Evolutionary conservation across 2,113 vertebrate genomes (phyloP).

Genomic region (Thamnaconus septentrionalis): DNA sequence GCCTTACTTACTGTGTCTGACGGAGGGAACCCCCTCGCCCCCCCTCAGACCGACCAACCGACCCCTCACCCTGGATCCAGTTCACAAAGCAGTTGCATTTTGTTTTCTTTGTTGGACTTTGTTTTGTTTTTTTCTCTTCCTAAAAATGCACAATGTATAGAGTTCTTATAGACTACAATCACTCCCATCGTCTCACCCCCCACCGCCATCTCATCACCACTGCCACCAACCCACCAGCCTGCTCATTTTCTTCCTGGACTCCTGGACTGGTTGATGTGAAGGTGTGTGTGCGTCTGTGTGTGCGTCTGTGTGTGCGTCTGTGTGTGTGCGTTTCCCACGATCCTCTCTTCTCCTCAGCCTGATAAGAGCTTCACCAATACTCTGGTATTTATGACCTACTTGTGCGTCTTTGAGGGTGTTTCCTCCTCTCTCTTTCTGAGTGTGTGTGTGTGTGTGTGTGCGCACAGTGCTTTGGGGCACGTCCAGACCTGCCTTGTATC

Average conservation of each 20-base stretch:
- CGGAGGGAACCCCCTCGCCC: slow-evolving; percentile 69
- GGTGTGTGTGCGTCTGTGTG: slow-evolving; percentile 28
- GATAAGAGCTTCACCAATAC: slow-evolving; percentile 52
- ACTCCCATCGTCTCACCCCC: slow-evolving; percentile 26
- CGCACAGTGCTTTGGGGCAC: slow-evolving; percentile 34
- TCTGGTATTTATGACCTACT: slow-evolving; percentile 62
- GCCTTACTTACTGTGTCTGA: slow-evolving; percentile 77
- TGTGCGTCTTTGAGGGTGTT: slow-evolving; percentile 52
- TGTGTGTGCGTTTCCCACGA: slow-evolving; percentile 18
- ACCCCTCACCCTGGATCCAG: slow-evolving; percentile 43
- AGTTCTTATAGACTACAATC: slow-evolving; percentile 39
- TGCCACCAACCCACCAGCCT: too few species aligned
- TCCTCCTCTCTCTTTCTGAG: slow-evolving; percentile 15
- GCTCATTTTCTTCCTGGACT: slow-evolving; percentile 5
- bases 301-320: slow-evolving; percentile 12
- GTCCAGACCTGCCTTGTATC: slow-evolving; percentile 48
- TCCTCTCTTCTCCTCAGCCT: slow-evolving; percentile 41
- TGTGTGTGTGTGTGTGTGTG: slow-evolving; percentile 5
- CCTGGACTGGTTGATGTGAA: slow-evolving; percentile 43
- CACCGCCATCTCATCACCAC: slow-evolving; percentile 25
- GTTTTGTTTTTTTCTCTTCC: slow-evolving; percentile 35
- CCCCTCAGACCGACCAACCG: too few species aligned
- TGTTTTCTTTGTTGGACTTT: slow-evolving; percentile 58
- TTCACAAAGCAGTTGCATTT: slow-evolving; percentile 77
- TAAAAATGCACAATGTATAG: slow-evolving; percentile 78